Evolutionary conservation across 2,888 invertebrate species (phyloP), one percentile per base, ranked within the genome.

Genomic region (Kuschelorhynchus macadamiae): DNA sequence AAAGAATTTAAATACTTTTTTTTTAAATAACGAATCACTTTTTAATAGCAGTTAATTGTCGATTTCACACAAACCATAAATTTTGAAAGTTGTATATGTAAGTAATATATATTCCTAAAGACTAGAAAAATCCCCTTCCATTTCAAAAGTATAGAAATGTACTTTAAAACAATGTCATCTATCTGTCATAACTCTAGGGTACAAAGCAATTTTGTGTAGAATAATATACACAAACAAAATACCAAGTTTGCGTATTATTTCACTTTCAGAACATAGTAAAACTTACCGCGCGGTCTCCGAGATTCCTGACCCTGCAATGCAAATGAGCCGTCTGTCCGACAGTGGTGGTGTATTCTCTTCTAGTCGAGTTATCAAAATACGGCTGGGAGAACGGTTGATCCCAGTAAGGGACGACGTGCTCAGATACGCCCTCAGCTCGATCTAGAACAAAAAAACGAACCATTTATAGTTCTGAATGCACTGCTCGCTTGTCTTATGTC

Each of bases 201-300:
- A n/a, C n/a, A n/a, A n/a, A n/a, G n/a, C n/a, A n/a, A n/a, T n/a
- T n/a, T n/a, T n/a, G n/a, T n/a, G n/a, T n/a, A n/a, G n/a, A n/a
- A n/a, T n/a, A n/a, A n/a, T n/a, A n/a, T n/a, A n/a, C n/a, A n/a
- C n/a, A n/a, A n/a, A n/a, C n/a, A n/a, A n/a, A n/a, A n/a, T n/a
- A n/a, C n/a, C n/a, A 30, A 30, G 9, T 30, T 9, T 30, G 9
- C 36, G 36, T 36, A 36, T 36, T 36, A 12, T 36, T 3, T 36
- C 36, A 11, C 36, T 36, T 36, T 36, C 4, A 8, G 79, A 76
- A 57, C 36, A 42, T 33, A 66, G 46, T 70, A 63, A 46, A 71
- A 88, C 92, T 91, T 86, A 94, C 95, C 84, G 94, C 94, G 86
- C 95, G 87, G 82, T 95, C 95, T 56, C 94, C 95, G 74, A 94